These are phyloP conservation scores for Bombus cullumanus DNA, from an alignment of 1,140 invertebrate genomes.

Conservation along the genomic window DNA sequence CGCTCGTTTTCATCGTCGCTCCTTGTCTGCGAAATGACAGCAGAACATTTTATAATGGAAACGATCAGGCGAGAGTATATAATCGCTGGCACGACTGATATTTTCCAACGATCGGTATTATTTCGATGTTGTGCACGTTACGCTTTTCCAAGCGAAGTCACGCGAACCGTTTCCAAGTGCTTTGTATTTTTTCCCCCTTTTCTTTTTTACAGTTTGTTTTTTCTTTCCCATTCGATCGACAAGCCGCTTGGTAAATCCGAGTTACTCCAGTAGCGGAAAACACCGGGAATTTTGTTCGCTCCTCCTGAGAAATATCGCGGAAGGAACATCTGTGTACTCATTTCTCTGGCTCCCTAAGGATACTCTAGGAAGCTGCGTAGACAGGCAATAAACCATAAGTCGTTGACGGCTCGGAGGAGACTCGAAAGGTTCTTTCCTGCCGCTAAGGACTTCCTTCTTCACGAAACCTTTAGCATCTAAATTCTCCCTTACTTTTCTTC, in stretches of 20 bases:
- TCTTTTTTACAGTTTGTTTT: not conserved
- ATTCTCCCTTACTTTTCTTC: slow-evolving; percentile 31
- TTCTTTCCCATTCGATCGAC: slow-evolving; percentile 30
- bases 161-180: not conserved
- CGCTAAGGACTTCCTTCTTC: slow-evolving; percentile 34
- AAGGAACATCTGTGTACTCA: slow-evolving; percentile 69
- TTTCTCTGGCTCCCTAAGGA: slow-evolving; percentile 65
- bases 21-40: not conserved
- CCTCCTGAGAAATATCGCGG: slow-evolving; percentile 67
- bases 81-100: not conserved
- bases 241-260: slow-evolving; percentile 9
- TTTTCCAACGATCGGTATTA: not conserved
- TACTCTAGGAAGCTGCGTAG: slow-evolving; percentile 53
- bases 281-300: slow-evolving; percentile 58
- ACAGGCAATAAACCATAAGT: slow-evolving; percentile 71
- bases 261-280: slow-evolving; percentile 32
- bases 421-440: slow-evolving; percentile 62
- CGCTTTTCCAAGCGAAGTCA: not conserved
- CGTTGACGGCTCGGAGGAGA: slow-evolving; percentile 67
- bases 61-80: not conserved
- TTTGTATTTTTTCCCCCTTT: not conserved
- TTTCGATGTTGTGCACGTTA: not conserved
- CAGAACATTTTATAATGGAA: not conserved
- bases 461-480: slow-evolving; percentile 31
- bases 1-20: not conserved